These are phyloP conservation scores for Leptoclinus maculatus DNA, from an alignment of 2,797 vertebrate species.

Conservation along the genomic window DNA sequence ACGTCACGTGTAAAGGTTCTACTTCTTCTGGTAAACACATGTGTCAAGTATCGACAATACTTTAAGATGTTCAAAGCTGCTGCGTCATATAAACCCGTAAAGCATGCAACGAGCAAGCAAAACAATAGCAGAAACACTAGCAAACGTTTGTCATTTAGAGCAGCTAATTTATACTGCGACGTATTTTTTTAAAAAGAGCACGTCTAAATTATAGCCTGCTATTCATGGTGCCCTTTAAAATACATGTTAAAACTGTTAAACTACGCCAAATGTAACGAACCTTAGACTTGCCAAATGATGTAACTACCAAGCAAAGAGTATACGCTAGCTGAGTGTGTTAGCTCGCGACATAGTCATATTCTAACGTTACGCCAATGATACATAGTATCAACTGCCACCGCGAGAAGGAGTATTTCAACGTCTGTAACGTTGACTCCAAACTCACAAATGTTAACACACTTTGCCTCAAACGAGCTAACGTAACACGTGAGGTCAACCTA, in stretches of 20 bases:
- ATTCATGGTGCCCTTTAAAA: no score
- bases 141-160: neutral
- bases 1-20: neutral
- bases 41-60: neutral
- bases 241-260: neutral
- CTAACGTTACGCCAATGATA: neutral
- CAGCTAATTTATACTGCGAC: neutral
- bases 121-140: slow-evolving; percentile 29
- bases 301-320: neutral
- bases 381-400: neutral
- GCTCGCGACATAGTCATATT: neutral
- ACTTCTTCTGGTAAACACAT: neutral
- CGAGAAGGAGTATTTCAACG: neutral
- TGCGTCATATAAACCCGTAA: neutral
- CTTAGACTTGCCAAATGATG: neutral
- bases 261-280: neutral
- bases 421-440: neutral
- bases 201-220: neutral
- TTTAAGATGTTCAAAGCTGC: neutral
- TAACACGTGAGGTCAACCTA: neutral
- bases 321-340: neutral
- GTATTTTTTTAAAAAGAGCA: neutral
- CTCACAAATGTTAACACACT: neutral
- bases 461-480: slow-evolving; percentile 8
- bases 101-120: neutral